Base-by-base conservation (phyloP, 2,888 invertebrate species). In the Philereme transversata region DNA sequence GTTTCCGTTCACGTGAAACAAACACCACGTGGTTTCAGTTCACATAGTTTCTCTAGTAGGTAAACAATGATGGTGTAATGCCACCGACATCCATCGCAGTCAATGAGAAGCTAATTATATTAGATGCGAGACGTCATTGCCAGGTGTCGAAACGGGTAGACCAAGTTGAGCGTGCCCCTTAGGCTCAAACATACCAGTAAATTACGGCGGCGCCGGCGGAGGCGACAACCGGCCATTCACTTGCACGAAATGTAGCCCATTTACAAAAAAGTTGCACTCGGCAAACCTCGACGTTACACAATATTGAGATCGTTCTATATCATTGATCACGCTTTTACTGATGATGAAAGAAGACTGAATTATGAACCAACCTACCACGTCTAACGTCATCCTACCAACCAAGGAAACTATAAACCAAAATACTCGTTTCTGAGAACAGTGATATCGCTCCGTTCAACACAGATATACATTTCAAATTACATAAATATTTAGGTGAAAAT, bases 101-200 rank as follows among this genome's bases (percentile, higher is more conserved):
- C 84, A 87, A 87, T 84, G 82, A 77, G 77, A 22, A 79, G 79
- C 79, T 83, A 86, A 87, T 87, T 84, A 80, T 80, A 78, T 80
- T 74, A 78, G 81, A 76, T 77, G 78, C 72, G 77, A 81, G 79
- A 81, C 82, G 80, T 82, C 82, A 81, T 74, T 75, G 77, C 70
- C 70, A 76, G 75, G 60, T 60, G 54, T 60, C 60, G 63, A 64
- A 70, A 70, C 68, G 69, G 52, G 63, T 61, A 69, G 71, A 67
- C 74, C 62, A 68, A 64, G 65, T 68, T 70, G 75, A 75, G 75
- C 78, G 72, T 73, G 73, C 75, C 76, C 73, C 51, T 58, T 34
- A 53, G 62, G 58, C 68, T 67, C 70, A 76, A 77, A 78, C 77
- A 78, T 78, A 62, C 56, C 51, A 59, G 77, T 83, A 79, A 80